Base-by-base conservation (phyloP, 53 echinoderm and acorn worm genomes). In the Crossaster papposus region DNA sequence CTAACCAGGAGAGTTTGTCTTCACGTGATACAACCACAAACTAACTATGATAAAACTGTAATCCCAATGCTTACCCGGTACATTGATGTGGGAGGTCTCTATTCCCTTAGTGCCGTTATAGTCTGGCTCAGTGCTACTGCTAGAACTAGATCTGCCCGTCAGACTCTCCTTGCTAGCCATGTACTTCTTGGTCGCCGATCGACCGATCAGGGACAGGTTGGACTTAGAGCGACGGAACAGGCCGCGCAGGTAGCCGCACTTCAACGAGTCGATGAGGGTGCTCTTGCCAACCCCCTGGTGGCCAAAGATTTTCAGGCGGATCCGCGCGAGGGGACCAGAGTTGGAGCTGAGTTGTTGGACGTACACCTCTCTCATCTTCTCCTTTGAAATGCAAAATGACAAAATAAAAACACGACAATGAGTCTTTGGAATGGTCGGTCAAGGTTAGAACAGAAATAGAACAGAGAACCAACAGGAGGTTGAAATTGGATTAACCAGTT, bases 231-330 rank as follows among this genome's bases (percentile, higher is more conserved):
- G 86, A 63, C 95, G 91, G 90, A 97, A 93, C 44, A 97, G 94
- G n/a, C 98, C 98, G 15, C 95, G 88, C 8, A 97, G 89, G 87
- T 94, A 96, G 75, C 98, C 98, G 65, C 98, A 97, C 83, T 97
- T 97, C 31, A 97, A 89, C 1, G 98, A 93, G 91, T 97, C 98
- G 24, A 96, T 92, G 80, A 97, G 93, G 30, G 95, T 78, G 70
- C 92, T 93, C 91, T 97, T 97, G 30, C 98, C 98, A 0, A 97
- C 98, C 6, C 98, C 98, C 65, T 94, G 93, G 55, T 97, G 98
- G 36, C 98, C 98, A 11, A 97, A 90, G 30, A 97, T 90, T 77
- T 96, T 95, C 70, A 97, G 53, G 73, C 95, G 92, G 65, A 94
- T 92, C 51, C 98, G 88, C 65, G 88, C 87, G 23, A 97, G 88